Evolutionary conservation across 1,140 invertebrate species (phyloP), one percentile per base, ranked within the genome.

Genomic region (Brachionus asplanchnoidis): DNA sequence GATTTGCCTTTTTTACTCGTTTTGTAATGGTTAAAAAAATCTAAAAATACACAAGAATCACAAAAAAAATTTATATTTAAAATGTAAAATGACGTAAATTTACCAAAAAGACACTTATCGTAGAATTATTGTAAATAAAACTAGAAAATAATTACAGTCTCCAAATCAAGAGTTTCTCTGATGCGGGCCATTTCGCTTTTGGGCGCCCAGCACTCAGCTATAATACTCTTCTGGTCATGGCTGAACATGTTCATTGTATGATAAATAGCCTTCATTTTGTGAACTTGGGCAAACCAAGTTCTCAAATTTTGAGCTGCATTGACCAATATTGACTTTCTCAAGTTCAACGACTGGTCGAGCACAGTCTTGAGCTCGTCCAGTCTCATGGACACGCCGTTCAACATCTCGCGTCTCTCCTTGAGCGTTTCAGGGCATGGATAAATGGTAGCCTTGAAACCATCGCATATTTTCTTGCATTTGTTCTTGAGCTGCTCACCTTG

Each of bases 201-300:
- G 0, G 98, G 96, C 86, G 97, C 96, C 98, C 98, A 99, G 88
- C 97, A 98, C 91, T 99, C 98, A 28, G 97, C 97, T 88, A 99
- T 99, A 85, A 98, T 91, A 90, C 96, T 97, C 89, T 97, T 95
- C 86, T 93, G 92, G 88, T 94, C 93, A 86, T 93, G 88, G 88
- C 93, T 94, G 88, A 94, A 94, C 87, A 93, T 91, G 89, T 94
- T 95, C 46, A 94, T 88, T n/a, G 92, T 93, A 87, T 93, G 92
- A 87, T 94, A 94, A 85, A 94, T 94, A 3, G 93, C 92, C 87
- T 93, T 93, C 87, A 93, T 93, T 90, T 98, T 98, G 85, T 93
- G 91, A 3, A 96, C 95, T 93, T 98, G 97, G 78, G 98, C 93
- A 85, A 95, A 94, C 97, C 97, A 99, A 86, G 93, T 94, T 85